A percentile compares a stretch with the other conserved stretches of the same genome.
phyloP scores from a whole-genome alignment of 2,888 invertebrate species.

The Bellardia pandia region DNA sequence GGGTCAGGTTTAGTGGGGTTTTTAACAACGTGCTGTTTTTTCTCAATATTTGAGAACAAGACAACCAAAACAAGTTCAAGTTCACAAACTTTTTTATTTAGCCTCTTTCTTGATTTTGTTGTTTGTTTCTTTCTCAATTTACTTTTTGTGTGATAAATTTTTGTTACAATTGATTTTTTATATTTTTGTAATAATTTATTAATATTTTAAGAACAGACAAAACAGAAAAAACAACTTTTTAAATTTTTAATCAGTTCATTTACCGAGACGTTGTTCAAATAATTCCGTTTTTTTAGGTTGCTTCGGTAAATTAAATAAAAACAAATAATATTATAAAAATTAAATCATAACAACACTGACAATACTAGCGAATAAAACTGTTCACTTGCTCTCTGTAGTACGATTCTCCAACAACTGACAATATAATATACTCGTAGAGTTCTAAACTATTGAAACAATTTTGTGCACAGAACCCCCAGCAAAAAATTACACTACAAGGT shows the following conservation, averaged over 20 bases:
- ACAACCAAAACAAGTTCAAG: constrained; percentile 62
- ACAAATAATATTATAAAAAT: constrained; percentile 30
- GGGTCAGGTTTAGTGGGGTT: background rate
- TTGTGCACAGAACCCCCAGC: constrained; percentile 4
- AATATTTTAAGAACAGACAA: background rate
- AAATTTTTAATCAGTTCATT: constrained; percentile 20
- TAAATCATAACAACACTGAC: constrained; percentile 55
- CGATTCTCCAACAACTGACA: constrained; percentile 61
- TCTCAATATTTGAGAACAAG: constrained; percentile 17
- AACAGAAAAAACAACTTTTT: background rate
- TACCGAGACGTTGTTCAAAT: background rate
- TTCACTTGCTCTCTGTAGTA: constrained; percentile 34
- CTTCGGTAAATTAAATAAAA: constrained; percentile 43
- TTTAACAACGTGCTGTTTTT: constrained; percentile 45
- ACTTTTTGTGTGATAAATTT: constrained; percentile 18
- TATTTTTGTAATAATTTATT: constrained; percentile 6
- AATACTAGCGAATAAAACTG: constrained; percentile 16
- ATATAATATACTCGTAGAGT: constrained; percentile 20
- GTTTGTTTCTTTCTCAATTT: constrained; percentile 1
- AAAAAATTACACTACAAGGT: background rate
- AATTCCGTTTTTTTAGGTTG: background rate
- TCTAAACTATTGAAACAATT: constrained; percentile 29
- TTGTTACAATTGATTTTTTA: constrained; percentile 53
- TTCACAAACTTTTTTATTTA: constrained; percentile 51
- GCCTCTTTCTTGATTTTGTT: constrained; percentile 18